phyloP scores from a whole-genome alignment of 2,113 vertebrate genomes.

The Clarias gariepinus region DNA sequence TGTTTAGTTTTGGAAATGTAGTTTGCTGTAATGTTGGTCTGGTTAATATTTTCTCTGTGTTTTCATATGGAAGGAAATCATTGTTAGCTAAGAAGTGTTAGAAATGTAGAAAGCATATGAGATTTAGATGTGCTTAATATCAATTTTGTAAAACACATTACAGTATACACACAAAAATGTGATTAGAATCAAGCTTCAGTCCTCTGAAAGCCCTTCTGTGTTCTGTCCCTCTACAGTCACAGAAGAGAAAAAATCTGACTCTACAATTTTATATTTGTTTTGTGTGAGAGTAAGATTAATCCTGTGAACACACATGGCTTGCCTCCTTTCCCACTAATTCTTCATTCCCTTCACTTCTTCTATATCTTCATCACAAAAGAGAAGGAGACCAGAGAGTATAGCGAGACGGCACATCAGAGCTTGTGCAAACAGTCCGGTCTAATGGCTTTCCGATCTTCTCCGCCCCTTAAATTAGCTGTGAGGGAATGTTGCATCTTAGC shows the following conservation, averaged over 20 bases:
- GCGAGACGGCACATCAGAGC: slow-evolving; percentile 80
- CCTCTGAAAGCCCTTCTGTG: background rate
- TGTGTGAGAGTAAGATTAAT: slow-evolving; percentile 14
- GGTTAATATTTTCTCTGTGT: background rate
- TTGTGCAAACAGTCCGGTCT: slow-evolving; percentile 89
- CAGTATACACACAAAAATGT: background rate
- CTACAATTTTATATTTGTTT: slow-evolving; percentile 18
- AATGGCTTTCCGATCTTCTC: slow-evolving; percentile 87
- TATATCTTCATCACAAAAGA: slow-evolving; percentile 76
- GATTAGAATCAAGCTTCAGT: background rate
- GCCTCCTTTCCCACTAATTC: slow-evolving; percentile 39
- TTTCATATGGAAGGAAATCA: background rate
- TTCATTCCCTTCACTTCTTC: slow-evolving; percentile 44
- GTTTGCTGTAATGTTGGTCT: background rate
- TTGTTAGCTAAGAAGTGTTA: background rate
- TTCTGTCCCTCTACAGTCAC: background rate
- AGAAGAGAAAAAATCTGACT: background rate
- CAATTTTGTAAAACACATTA: background rate
- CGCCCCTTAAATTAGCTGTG: slow-evolving; percentile 91
- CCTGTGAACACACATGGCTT: background rate
- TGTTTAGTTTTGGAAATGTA: background rate
- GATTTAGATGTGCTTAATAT: background rate
- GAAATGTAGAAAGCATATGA: background rate
- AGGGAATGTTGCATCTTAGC: slow-evolving; percentile 84
- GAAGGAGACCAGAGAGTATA: slow-evolving; percentile 62